phyloP scores from a whole-genome alignment of 2,888 invertebrate genomes.

The Smittia sp. region DNA sequence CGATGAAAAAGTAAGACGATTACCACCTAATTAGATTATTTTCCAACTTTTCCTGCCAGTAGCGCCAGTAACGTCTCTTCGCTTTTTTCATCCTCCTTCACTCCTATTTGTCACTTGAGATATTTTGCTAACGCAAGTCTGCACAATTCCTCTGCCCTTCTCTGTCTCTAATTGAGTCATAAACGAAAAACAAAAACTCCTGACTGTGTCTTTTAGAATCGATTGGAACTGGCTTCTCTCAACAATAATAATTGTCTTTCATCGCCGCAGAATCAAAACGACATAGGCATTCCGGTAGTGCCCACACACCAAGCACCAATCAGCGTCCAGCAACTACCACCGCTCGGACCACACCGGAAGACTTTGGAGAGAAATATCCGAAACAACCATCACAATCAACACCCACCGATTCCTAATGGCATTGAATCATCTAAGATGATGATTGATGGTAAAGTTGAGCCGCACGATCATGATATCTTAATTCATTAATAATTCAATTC shows the following conservation, averaged over 20 bases:
- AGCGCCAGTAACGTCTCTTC: neutral
- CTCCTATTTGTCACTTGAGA: neutral
- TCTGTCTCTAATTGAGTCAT: slow-evolving; percentile 24
- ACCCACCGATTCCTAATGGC: slow-evolving; percentile 10
- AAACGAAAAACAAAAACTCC: slow-evolving; percentile 43
- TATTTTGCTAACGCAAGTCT: neutral
- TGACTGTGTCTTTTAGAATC: slow-evolving; percentile 42
- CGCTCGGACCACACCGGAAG: slow-evolving; percentile 49
- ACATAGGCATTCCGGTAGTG: slow-evolving; percentile 18
- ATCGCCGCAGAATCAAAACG: slow-evolving; percentile 40
- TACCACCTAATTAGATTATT: neutral
- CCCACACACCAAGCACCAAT: slow-evolving; percentile 44
- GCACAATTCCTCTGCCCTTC: neutral
- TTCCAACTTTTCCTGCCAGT: neutral
- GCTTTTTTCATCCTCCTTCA: neutral
- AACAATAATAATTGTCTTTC: slow-evolving; percentile 42
- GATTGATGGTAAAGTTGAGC: slow-evolving; percentile 29
- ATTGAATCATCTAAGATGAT: slow-evolving; percentile 39
- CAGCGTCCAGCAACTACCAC: slow-evolving; percentile 46
- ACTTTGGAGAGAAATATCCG: slow-evolving; percentile 51
- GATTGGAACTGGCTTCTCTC: slow-evolving; percentile 42
- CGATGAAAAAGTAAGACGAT: slow-evolving; percentile 42
- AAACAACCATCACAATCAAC: slow-evolving; percentile 46
- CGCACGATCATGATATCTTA: neutral
- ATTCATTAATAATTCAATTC: neutral